These are phyloP conservation scores for Himalopsyche kuldschensis DNA, from an alignment of 2,888 invertebrate species.

Conservation along the genomic window DNA sequence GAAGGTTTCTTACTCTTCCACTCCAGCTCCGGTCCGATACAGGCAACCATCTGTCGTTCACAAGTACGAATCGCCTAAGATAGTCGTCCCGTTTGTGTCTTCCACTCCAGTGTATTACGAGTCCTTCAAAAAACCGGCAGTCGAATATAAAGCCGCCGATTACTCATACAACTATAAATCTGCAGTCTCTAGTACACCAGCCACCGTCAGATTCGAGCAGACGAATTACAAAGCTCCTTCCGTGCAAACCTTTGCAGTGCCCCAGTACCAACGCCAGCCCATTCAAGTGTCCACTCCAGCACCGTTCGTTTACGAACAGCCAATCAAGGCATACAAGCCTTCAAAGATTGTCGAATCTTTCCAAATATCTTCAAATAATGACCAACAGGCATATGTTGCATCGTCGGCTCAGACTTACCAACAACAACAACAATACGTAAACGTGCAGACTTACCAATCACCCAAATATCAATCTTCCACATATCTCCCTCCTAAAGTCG, in stretches of 20 bases:
- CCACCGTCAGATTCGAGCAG: constrained; percentile 48
- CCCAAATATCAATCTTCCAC: constrained; percentile 30
- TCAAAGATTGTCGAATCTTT: constrained; percentile 22
- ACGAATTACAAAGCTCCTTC: constrained; percentile 51
- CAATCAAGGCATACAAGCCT: constrained; percentile 5
- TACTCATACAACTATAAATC: constrained; percentile 15
- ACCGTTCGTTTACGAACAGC: constrained; percentile 30
- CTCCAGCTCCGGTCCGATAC: constrained; percentile 37
- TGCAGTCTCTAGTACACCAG: constrained; percentile 45
- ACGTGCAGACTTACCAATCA: constrained; percentile 11
- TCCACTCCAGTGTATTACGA: constrained; percentile 2
- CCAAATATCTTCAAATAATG: constrained; percentile 29
- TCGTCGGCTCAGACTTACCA: constrained; percentile 18
- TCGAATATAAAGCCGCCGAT: constrained; percentile 37
- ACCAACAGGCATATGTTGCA: constrained; percentile 26
- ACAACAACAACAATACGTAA: constrained; percentile 7
- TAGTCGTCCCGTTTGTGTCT: constrained; percentile 1
- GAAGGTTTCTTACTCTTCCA: constrained; percentile 42
- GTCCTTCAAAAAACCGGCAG: constrained; percentile 27
- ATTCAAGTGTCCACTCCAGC: constrained; percentile 23
- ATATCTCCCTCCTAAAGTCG: constrained; percentile 26
- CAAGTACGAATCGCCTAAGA: constrained; percentile 33
- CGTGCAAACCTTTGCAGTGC: constrained; percentile 48
- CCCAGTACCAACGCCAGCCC: constrained; percentile 46
- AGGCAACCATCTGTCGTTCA: constrained; percentile 36